Conservation (phyloP, 2,797 vertebrate genomes). For the Pantherophis alleghaniensis region DNA sequence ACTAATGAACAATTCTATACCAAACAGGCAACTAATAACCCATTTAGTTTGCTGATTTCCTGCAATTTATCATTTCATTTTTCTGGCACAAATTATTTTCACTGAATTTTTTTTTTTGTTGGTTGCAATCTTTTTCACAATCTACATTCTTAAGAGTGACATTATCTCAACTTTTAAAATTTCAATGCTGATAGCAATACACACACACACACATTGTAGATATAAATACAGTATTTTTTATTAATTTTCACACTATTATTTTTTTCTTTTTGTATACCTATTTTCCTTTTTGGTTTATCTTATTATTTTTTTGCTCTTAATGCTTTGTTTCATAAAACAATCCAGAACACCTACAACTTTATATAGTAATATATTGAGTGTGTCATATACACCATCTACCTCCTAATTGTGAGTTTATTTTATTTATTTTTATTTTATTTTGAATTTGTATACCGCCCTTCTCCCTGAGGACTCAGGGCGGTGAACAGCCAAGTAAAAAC, state of each 20-base stretch:
- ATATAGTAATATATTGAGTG: neutral
- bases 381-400: neutral
- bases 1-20: neutral
- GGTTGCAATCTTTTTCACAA: neutral
- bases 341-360: neutral
- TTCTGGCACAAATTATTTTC: neutral
- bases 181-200: neutral
- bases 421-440: no score
- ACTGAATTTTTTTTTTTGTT: neutral
- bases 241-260: neutral
- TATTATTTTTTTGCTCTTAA: neutral
- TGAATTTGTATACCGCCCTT: no score
- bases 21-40: slow-evolving; percentile 9
- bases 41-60: neutral
- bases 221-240: no score
- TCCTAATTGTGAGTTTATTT: neutral
- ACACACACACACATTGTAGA: no score
- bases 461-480: no score
- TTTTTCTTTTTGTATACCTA: neutral
- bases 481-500: no score
- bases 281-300: neutral
- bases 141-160: neutral
- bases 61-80: slow-evolving; percentile 3
- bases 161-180: neutral
- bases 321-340: neutral